Conservation (phyloP, 1,140 invertebrate genomes). For the Drosophila saltans region DNA sequence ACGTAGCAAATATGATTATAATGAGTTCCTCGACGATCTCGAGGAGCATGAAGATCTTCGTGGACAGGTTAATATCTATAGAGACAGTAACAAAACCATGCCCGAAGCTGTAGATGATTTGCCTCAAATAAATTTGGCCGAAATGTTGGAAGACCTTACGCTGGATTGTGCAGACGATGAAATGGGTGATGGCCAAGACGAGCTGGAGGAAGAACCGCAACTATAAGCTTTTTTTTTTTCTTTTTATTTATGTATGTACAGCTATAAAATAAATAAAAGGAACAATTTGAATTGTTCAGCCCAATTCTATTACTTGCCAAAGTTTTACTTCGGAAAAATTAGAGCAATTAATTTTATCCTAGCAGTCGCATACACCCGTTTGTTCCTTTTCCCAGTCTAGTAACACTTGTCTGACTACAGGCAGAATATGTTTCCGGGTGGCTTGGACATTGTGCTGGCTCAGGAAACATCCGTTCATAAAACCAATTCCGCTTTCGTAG, state of each 20-base stretch:
- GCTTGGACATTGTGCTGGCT: slow-evolving; percentile 85
- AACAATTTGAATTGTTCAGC: slow-evolving; percentile 4
- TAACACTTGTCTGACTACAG: slow-evolving; percentile 84
- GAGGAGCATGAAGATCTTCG: slow-evolving; percentile 96
- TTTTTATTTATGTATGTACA: slow-evolving; percentile 32
- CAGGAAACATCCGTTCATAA: slow-evolving; percentile 82
- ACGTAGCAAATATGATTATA: slow-evolving; percentile 90
- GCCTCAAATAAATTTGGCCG: slow-evolving; percentile 95
- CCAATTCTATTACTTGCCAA: not conserved
- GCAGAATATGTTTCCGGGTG: slow-evolving; percentile 87
- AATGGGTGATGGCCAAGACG: slow-evolving; percentile 85
- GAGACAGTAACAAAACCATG: slow-evolving; percentile 88
- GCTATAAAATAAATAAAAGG: slow-evolving; percentile 30
- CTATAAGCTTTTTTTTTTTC: slow-evolving; percentile 38
- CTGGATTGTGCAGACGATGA: slow-evolving; percentile 88
- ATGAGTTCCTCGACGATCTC: slow-evolving; percentile 98
- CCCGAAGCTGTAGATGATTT: slow-evolving; percentile 87
- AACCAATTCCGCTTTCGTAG: slow-evolving; percentile 44
- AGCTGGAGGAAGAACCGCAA: slow-evolving; percentile 42
- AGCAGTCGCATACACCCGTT: slow-evolving; percentile 38
- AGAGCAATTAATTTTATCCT: not conserved
- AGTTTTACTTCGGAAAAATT: slow-evolving; percentile 6
- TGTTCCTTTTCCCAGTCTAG: slow-evolving; percentile 54
- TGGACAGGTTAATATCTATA: slow-evolving; percentile 97
- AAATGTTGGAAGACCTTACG: slow-evolving; percentile 98